phyloP scores from a whole-genome alignment of 2,797 vertebrate genomes.

The Sardinella longiceps region DNA sequence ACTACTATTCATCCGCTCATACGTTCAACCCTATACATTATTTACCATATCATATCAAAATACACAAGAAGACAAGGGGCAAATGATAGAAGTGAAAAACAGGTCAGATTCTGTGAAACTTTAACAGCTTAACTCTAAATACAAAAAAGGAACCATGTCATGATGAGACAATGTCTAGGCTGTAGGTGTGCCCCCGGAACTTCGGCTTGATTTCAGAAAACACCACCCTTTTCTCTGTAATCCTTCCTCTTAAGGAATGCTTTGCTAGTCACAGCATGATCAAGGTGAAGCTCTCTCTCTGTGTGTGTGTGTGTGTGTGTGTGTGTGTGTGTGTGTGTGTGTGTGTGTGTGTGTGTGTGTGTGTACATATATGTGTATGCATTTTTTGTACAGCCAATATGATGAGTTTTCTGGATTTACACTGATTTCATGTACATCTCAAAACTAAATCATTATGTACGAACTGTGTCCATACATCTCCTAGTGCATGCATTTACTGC shows the following conservation, averaged over 20 bases:
- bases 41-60: background rate
- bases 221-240: background rate
- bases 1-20: no score
- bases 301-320: background rate
- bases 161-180: background rate
- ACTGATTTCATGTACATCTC: no score
- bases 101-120: no score
- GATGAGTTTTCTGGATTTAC: background rate
- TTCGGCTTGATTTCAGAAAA: background rate
- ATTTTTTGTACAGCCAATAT: background rate
- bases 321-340: constrained; percentile 2
- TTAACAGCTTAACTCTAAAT: background rate
- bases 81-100: background rate
- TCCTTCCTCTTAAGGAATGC: background rate
- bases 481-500: no score
- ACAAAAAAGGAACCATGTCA: background rate
- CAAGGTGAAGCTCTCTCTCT: background rate
- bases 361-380: background rate
- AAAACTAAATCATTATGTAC: no score
- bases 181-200: background rate
- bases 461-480: no score
- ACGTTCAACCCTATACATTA: no score
- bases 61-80: background rate
- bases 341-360: background rate
- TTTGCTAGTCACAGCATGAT: constrained; percentile 14